phyloP scores from a whole-genome alignment of 2,888 invertebrate genomes.

The Hofmannophila pseudospretella region DNA sequence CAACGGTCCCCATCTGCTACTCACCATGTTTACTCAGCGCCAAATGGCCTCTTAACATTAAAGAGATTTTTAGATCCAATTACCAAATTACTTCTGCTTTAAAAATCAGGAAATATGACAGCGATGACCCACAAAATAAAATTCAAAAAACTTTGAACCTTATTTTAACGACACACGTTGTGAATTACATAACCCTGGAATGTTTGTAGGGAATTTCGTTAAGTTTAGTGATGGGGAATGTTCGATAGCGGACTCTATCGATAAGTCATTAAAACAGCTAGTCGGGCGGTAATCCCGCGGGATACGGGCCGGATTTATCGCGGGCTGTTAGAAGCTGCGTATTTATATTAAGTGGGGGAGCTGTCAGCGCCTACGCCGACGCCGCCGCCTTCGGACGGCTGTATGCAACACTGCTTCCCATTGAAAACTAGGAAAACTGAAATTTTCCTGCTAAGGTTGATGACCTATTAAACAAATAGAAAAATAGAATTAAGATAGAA shows the following conservation, averaged over 20 bases:
- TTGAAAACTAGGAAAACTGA: slow-evolving; percentile 2
- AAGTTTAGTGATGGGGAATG: slow-evolving; percentile 30
- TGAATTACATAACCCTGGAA: slow-evolving; percentile 19
- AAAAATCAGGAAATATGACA: slow-evolving; percentile 32
- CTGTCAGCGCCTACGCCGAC: slow-evolving; percentile 74
- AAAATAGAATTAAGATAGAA: too few relatives aligned
- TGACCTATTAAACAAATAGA: too few relatives aligned
- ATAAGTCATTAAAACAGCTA: slow-evolving; percentile 53
- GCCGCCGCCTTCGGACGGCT: slow-evolving; percentile 53
- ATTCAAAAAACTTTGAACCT: slow-evolving; percentile 32
- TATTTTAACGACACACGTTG: slow-evolving; percentile 24
- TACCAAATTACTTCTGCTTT: slow-evolving; percentile 31
- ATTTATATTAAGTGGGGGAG: slow-evolving; percentile 76
- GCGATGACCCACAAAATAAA: slow-evolving; percentile 33
- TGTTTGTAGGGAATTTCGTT: slow-evolving; percentile 29
- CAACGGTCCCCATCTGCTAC: slow-evolving; percentile 22
- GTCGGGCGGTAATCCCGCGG: slow-evolving; percentile 42
- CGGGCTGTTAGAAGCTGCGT: slow-evolving; percentile 64
- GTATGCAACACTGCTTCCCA: slow-evolving; percentile 51
- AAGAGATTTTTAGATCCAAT: slow-evolving; percentile 22
- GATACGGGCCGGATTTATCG: slow-evolving; percentile 62
- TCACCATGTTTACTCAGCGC: slow-evolving; percentile 18
- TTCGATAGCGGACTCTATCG: slow-evolving; percentile 56
- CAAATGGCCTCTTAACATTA: slow-evolving; percentile 18
- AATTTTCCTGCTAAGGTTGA: too few relatives aligned